Evolutionary conservation across 2,888 invertebrate genomes (phyloP), one percentile per base, ranked within the genome.

Genomic region (Phortica magna): DNA sequence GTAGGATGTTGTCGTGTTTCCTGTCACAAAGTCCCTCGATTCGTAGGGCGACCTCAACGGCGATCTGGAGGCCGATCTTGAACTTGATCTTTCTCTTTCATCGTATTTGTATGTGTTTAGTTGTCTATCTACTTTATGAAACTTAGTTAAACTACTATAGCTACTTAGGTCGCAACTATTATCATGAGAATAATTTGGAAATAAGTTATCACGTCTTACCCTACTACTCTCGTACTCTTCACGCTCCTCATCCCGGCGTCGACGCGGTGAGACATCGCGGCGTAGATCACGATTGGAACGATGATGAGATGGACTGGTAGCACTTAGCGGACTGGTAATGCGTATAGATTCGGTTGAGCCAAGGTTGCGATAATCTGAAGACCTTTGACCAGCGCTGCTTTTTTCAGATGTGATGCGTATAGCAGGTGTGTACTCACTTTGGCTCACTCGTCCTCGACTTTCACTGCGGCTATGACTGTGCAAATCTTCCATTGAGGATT

Each of bases 91-190:
- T 59, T 79, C 78, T 78, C 77, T 77, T 48, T 83, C 89, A 76
- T 84, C 84, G 82, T 83, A 84, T 80, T 85, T 84, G 87, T 88
- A 88, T 77, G 88, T 85, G 87, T 90, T 89, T 90, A 91, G 90
- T 90, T 91, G 90, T 83, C 90, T 91, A 91, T 91, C 91, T 91
- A 91, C 91, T 90, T 90, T 90, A 88, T 91, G 89, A 90, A 90
- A 90, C 87, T 90, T 90, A 85, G 87, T 91, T 91, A 91, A 89
- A 89, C 90, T 90, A 90, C 83, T 83, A 85, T 87, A 84, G 84
- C 87, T 89, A 85, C 89, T 89, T 86, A 87, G 81, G 81, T 87
- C 87, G 83, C 90, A 90, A 90, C 83, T 84, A 83, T 88, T 86
- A 86, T 88, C 87, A 83, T 76, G 84, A 81, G 85, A 85, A 89